These are phyloP conservation scores for Salvelinus namaycush DNA, from an alignment of 2,113 vertebrate genomes.

Conservation along the genomic window DNA sequence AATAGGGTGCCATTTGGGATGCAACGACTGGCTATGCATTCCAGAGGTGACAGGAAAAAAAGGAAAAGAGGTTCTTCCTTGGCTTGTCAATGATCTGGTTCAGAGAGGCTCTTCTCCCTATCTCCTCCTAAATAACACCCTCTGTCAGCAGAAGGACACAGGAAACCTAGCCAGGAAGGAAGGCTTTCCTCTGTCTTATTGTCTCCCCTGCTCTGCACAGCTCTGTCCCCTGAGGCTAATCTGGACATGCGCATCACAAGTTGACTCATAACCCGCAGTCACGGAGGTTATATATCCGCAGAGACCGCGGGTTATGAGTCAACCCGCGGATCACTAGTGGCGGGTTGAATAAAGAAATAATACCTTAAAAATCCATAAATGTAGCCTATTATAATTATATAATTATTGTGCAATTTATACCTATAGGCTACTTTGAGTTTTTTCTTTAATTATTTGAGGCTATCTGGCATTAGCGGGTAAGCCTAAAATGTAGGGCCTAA, in stretches of 20 bases:
- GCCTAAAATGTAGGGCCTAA: too few species aligned
- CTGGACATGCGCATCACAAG: neutral
- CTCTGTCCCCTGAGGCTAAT: slow-evolving; percentile 15
- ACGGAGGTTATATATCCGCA: too few species aligned
- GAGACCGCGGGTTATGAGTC: too few species aligned
- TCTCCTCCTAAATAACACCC: slow-evolving; percentile 40
- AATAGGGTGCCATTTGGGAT: neutral
- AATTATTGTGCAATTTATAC: too few species aligned
- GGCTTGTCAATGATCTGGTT: slow-evolving; percentile 39
- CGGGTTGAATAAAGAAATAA: too few species aligned
- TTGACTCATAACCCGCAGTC: too few species aligned
- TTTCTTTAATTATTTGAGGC: too few species aligned
- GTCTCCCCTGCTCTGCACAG: slow-evolving; percentile 12
- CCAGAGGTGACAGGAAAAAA: slow-evolving; percentile 6
- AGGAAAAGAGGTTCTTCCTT: slow-evolving; percentile 34
- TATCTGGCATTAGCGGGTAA: too few species aligned
- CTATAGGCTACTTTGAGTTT: too few species aligned
- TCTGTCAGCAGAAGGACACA: slow-evolving; percentile 65
- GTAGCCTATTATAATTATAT: too few species aligned
- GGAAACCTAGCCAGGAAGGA: slow-evolving; percentile 68
- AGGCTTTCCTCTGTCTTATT: slow-evolving; percentile 55
- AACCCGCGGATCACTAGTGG: too few species aligned
- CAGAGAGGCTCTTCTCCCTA: slow-evolving; percentile 15
- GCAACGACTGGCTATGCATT: neutral
- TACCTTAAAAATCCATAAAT: too few species aligned